A percentile compares a stretch with the other conserved stretches of the same genome.
These are phyloP conservation scores for Damaliscus lunatus DNA, from an alignment of 2,113 vertebrate genomes.

Conservation along the genomic window DNA sequence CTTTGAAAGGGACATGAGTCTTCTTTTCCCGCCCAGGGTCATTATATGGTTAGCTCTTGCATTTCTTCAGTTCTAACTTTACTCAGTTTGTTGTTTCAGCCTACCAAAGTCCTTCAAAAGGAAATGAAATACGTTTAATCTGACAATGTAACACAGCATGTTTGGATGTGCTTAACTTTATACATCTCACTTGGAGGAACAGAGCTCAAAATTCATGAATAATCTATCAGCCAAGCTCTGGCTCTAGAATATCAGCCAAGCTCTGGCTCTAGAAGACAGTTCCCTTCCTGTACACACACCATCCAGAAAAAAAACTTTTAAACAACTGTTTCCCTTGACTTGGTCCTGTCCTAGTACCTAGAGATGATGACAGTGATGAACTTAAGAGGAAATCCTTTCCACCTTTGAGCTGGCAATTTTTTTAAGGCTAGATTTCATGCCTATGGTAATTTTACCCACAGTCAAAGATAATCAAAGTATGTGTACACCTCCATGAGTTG, in stretches of 20 bases:
- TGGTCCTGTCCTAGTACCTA: neutral
- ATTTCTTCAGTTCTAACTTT: neutral
- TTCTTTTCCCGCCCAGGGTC: neutral
- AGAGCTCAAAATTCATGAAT: neutral
- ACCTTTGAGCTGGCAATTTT: neutral
- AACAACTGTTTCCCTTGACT: neutral
- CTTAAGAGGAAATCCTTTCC: neutral
- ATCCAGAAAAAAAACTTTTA: neutral
- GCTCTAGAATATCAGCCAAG: neutral
- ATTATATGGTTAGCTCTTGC: neutral
- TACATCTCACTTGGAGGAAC: neutral
- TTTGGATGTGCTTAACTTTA: neutral
- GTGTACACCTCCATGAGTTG: neutral
- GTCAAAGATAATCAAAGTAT: neutral
- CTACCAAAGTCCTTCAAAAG: slow-evolving; percentile 14
- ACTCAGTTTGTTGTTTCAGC: neutral
- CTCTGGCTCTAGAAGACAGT: neutral
- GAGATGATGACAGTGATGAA: neutral
- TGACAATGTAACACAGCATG: neutral
- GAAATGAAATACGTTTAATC: neutral
- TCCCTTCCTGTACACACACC: neutral
- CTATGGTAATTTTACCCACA: neutral
- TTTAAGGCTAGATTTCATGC: neutral
- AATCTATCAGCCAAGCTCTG: neutral
- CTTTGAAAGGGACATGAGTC: neutral